A percentile compares a stretch with the other conserved stretches of the same genome.
Conservation (phyloP, 2,113 vertebrate genomes). For the Talpa occidentalis region DNA sequence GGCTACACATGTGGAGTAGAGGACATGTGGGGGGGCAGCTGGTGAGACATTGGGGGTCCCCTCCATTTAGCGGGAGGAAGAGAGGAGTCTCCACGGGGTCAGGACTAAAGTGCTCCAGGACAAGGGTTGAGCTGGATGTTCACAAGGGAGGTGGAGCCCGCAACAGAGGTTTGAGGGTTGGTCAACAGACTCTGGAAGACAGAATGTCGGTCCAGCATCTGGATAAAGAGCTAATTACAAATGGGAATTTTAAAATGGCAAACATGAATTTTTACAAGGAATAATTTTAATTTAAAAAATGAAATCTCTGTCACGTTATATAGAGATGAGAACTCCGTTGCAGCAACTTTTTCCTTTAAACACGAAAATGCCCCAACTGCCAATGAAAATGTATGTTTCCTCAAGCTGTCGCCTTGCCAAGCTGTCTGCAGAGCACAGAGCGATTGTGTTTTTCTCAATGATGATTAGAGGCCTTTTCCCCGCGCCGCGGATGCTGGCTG, state of each 20-base stretch:
- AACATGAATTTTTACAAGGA: too few relatives aligned
- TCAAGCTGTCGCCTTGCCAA: not conserved
- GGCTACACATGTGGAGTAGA: not conserved
- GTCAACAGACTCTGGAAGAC: rapidly evolving
- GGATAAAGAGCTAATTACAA: not conserved
- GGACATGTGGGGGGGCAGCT: not conserved
- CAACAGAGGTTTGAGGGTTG: not conserved
- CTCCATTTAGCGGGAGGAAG: not conserved
- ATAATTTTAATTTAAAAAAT: not conserved
- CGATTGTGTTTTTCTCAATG: too few relatives aligned
- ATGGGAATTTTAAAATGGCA: not conserved
- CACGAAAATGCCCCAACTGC: not conserved
- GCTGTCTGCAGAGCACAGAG: rapidly evolving
- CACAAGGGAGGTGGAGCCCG: rapidly evolving
- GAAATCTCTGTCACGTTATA: not conserved
- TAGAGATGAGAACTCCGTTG: too few relatives aligned
- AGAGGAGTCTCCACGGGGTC: rapidly evolving
- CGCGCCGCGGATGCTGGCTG: rapidly evolving
- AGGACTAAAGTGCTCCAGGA: not conserved
- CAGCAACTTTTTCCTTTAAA: not conserved
- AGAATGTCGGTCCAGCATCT: not conserved
- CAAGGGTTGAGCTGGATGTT: not conserved
- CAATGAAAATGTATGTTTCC: not conserved
- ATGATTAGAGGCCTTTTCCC: not conserved
- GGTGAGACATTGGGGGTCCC: not conserved